Base-by-base conservation (phyloP, 2,113 vertebrate species). In the Mastomys coucha region DNA sequence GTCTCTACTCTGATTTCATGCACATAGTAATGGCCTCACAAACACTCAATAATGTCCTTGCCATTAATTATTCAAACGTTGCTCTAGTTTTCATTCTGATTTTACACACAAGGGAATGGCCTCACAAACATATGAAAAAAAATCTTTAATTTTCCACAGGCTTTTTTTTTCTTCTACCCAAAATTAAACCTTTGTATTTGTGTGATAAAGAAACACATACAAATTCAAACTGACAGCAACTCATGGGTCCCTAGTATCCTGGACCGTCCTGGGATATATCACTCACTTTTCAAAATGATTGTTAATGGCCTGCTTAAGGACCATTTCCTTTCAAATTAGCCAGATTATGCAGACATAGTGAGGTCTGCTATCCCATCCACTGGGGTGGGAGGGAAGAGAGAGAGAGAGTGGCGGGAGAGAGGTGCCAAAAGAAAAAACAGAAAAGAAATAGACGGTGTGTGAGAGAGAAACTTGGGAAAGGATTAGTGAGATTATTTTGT, bases 251-350 rank as follows among this genome's bases (percentile, higher is more conserved):
- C 93, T 95, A 73, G 97, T 90, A 92, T 89, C 97, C 94, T 84
- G 97, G 45, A 89, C 4, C 92, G 11, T 53, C 85, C 94, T 93
- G 20, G 39, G 95, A 65, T 22, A 5, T 96, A 20, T 65, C 90
- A 85, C 19, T 24, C 10, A 12, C 28, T 95, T 96, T 95, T 63
- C 49, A 94, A 97, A 98, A 98, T 97, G 63, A 53, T 3, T 94
- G 94, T 94, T 96, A 98, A 97, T 89, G 96, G 87, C 78, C 95
- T 91, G 78, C 36, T 72, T 96, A 96, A 95, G 81, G 91, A 96
- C 70, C 5, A 1, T 92, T 97, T 98, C 88, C 77, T 95, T 97
- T 97, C 80, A 97, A 98, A 98, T 97, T 98, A 98, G 53, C n/a
- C 73, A 94, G 70, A 93, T 92, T 97, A 72, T 51, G 72, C 60